Conservation (phyloP, 2,113 vertebrate genomes). For the Willisornis vidua region DNA sequence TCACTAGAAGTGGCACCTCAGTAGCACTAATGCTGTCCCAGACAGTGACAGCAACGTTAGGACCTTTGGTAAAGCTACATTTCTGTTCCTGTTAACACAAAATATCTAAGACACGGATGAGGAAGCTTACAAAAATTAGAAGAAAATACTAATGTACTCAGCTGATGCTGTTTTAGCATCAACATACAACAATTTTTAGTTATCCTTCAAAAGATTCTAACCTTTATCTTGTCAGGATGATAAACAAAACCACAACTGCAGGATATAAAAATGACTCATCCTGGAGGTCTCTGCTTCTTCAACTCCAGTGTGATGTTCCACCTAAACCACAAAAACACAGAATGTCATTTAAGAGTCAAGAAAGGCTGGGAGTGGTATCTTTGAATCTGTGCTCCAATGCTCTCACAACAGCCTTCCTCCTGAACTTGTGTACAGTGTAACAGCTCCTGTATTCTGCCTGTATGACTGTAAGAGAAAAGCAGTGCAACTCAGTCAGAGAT, state of each 20-base stretch:
- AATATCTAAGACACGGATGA: not conserved
- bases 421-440: accelerated
- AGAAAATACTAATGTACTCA: not conserved
- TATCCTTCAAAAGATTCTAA: not conserved
- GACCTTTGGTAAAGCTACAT: not conserved
- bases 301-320: not conserved
- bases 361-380: not conserved
- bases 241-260: constrained; percentile 17
- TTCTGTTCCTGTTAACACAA: not conserved
- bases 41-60: not conserved
- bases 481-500: not conserved
- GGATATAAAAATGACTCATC: constrained; percentile 18
- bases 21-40: not conserved
- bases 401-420: not conserved
- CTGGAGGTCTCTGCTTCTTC: not conserved
- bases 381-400: not conserved
- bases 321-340: not conserved
- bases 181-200: not conserved
- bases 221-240: not conserved
- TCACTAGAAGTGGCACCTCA: not conserved
- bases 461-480: not conserved
- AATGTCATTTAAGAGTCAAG: not conserved
- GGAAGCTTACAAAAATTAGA: not conserved
- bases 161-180: not conserved
- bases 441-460: not conserved